Evolutionary conservation across 2,888 invertebrate genomes (phyloP), one percentile per base, ranked within the genome.

Genomic region (Phengaris arion): DNA sequence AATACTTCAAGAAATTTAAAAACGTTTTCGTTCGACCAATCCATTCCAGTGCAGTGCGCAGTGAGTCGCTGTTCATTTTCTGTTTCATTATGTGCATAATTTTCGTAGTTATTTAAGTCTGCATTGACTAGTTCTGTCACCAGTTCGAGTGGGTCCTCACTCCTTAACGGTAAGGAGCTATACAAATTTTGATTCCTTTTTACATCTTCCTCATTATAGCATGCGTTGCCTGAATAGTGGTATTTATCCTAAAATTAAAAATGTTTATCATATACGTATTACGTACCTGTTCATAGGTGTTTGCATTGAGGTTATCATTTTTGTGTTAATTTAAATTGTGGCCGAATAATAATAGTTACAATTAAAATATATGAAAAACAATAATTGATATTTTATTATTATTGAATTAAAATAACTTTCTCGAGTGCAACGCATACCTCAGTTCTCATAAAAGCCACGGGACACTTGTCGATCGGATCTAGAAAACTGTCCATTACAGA

Each of bases 401-500:
- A 48, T n/a, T n/a, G n/a, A n/a, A 35, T 35, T 35, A 52, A 52
- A 9, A 52, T 52, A 52, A 52, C 52, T 48, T 48, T 48, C 22
- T 59, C 22, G 15, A 9, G 10, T 35, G 35, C 35, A 35, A 35
- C 35, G 35, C 35, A 1, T 22, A 22, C 15, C 15, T 59, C 59
- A 59, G 59, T 59, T 22, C 22, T 22, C 10, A 22, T 59, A 59
- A 59, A 59, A 59, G 10, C 15, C 9, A 59, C 59, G 22, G 59
- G 10, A 59, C 59, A 59, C 59, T 59, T 59, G 22, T 59, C 48
- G 15, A 70, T 22, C 22, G 51, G 7, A n/a, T 54, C 74, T 48
- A 74, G 57, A 59, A 74, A 64, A 64, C 64, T 64, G 13, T 64
- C 35, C 64, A 64, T 64, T 35, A 45, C 13, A 45, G 35, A 35